Percentiles rank a stretch among this genome's conserved stretches.
Conservation (phyloP, 2,888 invertebrate species). For the Liposcelis brunnea region DNA sequence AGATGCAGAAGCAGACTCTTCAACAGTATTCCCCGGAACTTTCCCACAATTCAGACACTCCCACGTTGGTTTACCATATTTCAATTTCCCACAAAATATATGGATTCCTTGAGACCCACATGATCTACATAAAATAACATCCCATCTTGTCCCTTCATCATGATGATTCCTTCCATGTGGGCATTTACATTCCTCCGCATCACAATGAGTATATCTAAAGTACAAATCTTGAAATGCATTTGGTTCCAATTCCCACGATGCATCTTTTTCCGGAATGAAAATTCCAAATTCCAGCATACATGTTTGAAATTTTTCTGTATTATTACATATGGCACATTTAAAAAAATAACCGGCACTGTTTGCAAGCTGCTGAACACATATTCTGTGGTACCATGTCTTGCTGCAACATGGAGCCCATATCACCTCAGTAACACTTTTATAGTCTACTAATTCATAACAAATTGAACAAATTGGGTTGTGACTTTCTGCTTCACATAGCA, state of each 20-base stretch:
- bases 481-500: constrained; percentile 19
- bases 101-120: constrained; percentile 40
- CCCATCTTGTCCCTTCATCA: constrained; percentile 31
- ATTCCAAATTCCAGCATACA: constrained; percentile 50
- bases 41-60: constrained; percentile 28
- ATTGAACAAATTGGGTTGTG: constrained; percentile 39
- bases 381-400: constrained; percentile 56
- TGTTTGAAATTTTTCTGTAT: constrained; percentile 41
- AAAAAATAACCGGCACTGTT: constrained; percentile 62
- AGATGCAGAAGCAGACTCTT: no score
- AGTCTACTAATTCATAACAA: constrained; percentile 42
- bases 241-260: constrained; percentile 63
- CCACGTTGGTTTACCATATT: constrained; percentile 26
- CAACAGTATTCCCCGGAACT: no score
- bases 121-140: constrained; percentile 31
- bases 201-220: constrained; percentile 42
- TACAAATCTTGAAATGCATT: constrained; percentile 57
- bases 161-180: constrained; percentile 34
- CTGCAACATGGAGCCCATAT: constrained; percentile 62
- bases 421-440: constrained; percentile 28
- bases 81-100: constrained; percentile 29
- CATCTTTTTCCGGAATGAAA: constrained; percentile 66
- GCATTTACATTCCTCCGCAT: constrained; percentile 39
- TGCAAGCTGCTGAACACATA: constrained; percentile 56
- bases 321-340: constrained; percentile 70